Evolutionary conservation across 2,888 invertebrate species (phyloP).

Genomic region (Callyntrura sp.): DNA sequence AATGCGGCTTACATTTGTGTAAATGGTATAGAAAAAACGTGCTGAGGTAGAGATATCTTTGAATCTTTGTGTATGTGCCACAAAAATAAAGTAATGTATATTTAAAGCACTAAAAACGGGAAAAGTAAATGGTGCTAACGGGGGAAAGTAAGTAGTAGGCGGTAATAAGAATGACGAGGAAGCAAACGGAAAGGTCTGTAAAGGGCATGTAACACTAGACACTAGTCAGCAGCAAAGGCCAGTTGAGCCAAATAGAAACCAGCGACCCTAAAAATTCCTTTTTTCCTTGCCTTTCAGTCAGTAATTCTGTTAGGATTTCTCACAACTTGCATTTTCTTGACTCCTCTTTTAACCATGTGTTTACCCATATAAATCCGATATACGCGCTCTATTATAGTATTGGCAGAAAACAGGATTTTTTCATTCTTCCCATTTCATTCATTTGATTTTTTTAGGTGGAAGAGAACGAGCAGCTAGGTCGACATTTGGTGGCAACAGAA

Average conservation of each 20-base stretch:
- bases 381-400: constrained; percentile 1
- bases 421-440: constrained; percentile 40
- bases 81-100: constrained; percentile 52
- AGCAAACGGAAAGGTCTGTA: constrained; percentile 42
- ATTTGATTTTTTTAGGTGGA: constrained; percentile 86
- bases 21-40: constrained; percentile 24
- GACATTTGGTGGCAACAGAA: constrained; percentile 90
- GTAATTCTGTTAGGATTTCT: constrained; percentile 36
- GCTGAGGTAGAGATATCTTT: neutral
- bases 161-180: constrained; percentile 65
- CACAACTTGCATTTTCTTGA: constrained; percentile 52
- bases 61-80: neutral
- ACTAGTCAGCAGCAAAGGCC: constrained; percentile 39
- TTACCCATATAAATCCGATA: constrained; percentile 5
- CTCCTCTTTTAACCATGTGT: constrained; percentile 4
- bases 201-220: constrained; percentile 32
- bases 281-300: constrained; percentile 29
- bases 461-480: constrained; percentile 87
- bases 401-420: constrained; percentile 57
- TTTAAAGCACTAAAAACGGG: constrained; percentile 68
- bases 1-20: constrained; percentile 39
- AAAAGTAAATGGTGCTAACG: constrained; percentile 64
- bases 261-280: constrained; percentile 49
- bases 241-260: constrained; percentile 50
- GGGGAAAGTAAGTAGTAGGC: constrained; percentile 65